Base-by-base conservation (phyloP, 2,888 invertebrate genomes). In the Tetragonula carbonaria region DNA sequence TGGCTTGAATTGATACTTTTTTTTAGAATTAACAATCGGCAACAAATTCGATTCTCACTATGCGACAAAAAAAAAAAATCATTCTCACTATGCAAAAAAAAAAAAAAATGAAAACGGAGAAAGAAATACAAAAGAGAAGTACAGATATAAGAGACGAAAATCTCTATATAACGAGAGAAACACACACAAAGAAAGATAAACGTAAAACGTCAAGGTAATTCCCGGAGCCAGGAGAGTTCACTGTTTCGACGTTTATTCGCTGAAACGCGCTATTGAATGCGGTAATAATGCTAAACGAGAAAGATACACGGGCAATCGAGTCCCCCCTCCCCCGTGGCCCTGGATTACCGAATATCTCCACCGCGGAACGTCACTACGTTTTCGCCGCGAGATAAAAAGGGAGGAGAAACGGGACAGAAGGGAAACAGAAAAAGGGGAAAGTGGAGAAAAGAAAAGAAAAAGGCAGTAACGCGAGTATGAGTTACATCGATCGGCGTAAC, bases 401-500 rank as follows among this genome's bases (percentile, higher is more conserved):
- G 13, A 14, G 21, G 21, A 28, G 28, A 28, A n/a, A 38, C 1
- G 16, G 16, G 23, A 16, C 28, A 50, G 45, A 65, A 51, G 14
- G 16, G 5, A 53, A 6, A 53, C 13, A 33, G 11, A 11, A 4
- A 16, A 3, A 67, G 16, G 4, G 33, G n/a, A 74, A 65, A 14
- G 4, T 2, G 28, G 28, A 28, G 63, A 18, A 23, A 0, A 18
- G 0, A 51, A n/a, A 18, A 16, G 16, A 18, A 4, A 11, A 28
- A 21, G 18, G 28, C 14, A 67, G 51, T 73, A 66, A 50, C 16
- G 16, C 8, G 28, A 55, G 75, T 70, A 50, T n/a, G 63, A 68
- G 63, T 79, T 75, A 75, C 45, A 68, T 70, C 33, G 74, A 16
- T 50, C 53, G 50, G 16, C 8, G 73, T 63, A 55, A 78, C 62